Percentiles rank a stretch among this genome's conserved stretches.
These are phyloP conservation scores for Trachymyrmex septentrionalis DNA, from an alignment of 1,140 invertebrate species.

Conservation along the genomic window DNA sequence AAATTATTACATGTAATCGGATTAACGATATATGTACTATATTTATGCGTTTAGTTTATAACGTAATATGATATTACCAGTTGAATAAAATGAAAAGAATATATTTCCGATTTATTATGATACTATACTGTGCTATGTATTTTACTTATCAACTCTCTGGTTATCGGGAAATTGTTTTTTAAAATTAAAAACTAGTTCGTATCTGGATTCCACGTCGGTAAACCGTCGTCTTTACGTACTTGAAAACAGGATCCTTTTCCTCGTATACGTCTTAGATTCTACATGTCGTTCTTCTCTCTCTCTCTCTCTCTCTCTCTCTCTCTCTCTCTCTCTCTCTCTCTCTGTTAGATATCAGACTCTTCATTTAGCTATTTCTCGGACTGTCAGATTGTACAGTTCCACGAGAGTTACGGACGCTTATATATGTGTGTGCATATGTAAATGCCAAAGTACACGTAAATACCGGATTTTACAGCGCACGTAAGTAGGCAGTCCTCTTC, in stretches of 20 bases:
- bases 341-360: conserved; percentile 1
- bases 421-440: conserved; percentile 56
- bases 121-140: background rate
- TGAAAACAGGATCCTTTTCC: conserved; percentile 39
- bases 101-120: background rate
- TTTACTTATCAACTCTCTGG: background rate
- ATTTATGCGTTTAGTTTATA: background rate
- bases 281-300: conserved; percentile 6
- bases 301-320: background rate
- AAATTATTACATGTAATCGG: background rate
- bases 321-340: background rate
- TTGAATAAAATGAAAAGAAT: background rate
- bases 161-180: background rate
- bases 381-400: conserved; percentile 7
- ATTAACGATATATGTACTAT: background rate
- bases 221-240: background rate
- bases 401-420: conserved; percentile 4
- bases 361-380: background rate
- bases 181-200: background rate
- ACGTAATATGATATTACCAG: background rate
- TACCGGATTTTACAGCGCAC: conserved; percentile 31
- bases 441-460: conserved; percentile 43
- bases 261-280: conserved; percentile 13
- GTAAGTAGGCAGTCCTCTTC: conserved; percentile 51
- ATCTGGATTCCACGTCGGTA: conserved; percentile 23